Evolutionary conservation across 2,113 vertebrate species (phyloP).

Genomic region (Trachemys scripta): DNA sequence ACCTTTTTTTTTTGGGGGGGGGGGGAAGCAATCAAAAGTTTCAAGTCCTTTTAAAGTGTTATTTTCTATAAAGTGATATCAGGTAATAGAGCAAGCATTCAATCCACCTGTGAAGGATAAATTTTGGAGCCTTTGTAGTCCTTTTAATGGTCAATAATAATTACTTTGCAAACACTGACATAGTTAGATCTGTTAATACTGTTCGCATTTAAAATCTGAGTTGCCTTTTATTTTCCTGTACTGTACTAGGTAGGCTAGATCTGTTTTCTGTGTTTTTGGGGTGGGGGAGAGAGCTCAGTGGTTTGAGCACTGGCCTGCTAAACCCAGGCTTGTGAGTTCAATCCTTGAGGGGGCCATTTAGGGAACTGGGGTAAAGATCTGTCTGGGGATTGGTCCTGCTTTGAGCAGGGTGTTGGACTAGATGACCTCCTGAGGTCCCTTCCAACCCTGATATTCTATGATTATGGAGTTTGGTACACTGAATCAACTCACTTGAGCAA

Average conservation of each 20-base stretch:
- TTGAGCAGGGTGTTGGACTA: too few species aligned
- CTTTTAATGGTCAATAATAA: background rate
- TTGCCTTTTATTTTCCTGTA: background rate
- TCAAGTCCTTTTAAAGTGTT: fast-evolving
- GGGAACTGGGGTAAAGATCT: too few species aligned
- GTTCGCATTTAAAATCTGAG: background rate
- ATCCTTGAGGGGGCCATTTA: too few species aligned
- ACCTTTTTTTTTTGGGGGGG: background rate
- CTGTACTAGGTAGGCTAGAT: background rate
- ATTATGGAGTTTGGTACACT: background rate
- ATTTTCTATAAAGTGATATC: background rate
- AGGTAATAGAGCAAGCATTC: background rate
- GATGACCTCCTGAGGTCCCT: too few species aligned
- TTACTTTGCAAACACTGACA: background rate
- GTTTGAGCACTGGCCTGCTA: too few species aligned
- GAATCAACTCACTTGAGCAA: background rate
- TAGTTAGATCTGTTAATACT: background rate
- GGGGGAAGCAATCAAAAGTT: background rate
- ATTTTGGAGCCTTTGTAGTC: background rate
- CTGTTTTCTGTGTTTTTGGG: background rate
- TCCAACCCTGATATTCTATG: too few species aligned
- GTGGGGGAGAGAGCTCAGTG: too few species aligned
- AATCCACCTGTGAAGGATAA: background rate
- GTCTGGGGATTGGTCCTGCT: too few species aligned
- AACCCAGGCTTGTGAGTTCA: too few species aligned